Evolutionary conservation across 2,888 invertebrate genomes (phyloP).

Genomic region (Lepetodrilus schrolli): DNA sequence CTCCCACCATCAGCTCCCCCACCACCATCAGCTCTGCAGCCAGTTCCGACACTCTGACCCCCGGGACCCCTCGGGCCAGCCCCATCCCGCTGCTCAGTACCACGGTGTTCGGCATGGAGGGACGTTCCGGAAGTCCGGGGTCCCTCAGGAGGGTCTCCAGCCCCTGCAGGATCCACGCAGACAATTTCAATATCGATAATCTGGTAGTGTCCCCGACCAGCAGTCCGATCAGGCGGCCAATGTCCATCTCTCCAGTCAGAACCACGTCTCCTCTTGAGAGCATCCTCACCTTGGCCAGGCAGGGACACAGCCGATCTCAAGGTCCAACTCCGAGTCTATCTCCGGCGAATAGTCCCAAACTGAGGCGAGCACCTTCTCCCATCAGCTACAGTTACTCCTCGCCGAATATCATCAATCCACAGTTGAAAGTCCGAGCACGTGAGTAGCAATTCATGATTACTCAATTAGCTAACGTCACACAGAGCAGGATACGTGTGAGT

Average conservation of each 20-base stretch:
- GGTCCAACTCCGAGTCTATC: constrained; percentile 56
- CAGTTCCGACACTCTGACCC: constrained; percentile 73
- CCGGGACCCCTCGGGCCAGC: constrained; percentile 67
- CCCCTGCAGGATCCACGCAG: constrained; percentile 57
- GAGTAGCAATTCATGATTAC: too few species aligned
- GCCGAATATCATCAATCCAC: constrained; percentile 71
- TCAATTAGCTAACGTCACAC: too few species aligned
- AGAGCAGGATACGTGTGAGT: too few species aligned
- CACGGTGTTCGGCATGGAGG: constrained; percentile 39
- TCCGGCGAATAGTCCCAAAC: constrained; percentile 69
- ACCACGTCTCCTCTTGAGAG: constrained; percentile 23
- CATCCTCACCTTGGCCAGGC: background rate
- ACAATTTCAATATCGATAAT: constrained; percentile 57
- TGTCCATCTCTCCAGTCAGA: constrained; percentile 53
- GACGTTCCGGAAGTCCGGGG: constrained; percentile 56
- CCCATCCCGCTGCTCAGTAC: constrained; percentile 67
- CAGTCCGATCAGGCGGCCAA: constrained; percentile 61
- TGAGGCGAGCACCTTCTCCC: constrained; percentile 70
- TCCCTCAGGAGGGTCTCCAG: constrained; percentile 56
- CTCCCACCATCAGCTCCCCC: constrained; percentile 44
- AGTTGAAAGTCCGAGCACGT: constrained; percentile 66
- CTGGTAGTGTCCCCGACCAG: constrained; percentile 65
- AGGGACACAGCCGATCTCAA: background rate
- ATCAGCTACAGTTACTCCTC: constrained; percentile 74
- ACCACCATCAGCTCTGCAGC: constrained; percentile 60